Conservation (phyloP, 35 echinoderm and acorn worm species). For the Anneissia japonica region DNA sequence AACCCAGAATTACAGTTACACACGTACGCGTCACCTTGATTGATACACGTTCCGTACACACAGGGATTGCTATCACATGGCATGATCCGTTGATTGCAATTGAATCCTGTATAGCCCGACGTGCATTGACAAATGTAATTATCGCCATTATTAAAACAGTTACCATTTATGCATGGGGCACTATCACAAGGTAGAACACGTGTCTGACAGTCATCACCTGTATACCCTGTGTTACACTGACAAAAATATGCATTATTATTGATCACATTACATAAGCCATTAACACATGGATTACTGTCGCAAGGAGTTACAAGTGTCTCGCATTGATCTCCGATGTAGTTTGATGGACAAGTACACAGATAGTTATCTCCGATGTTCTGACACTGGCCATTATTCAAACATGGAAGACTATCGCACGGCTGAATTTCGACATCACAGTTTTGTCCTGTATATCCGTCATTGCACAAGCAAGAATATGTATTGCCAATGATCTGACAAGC, state of each 20-base stretch:
- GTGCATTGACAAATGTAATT: constrained; percentile 37
- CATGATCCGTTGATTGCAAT: constrained; percentile 54
- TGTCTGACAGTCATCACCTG: constrained; percentile 41
- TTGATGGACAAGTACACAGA: constrained; percentile 42
- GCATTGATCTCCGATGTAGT: constrained; percentile 59
- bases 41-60: constrained; percentile 58
- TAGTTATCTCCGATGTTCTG: constrained; percentile 22
- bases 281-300: constrained; percentile 64
- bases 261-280: constrained; percentile 51
- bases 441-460: constrained; percentile 64
- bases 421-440: constrained; percentile 65
- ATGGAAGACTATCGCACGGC: constrained; percentile 78
- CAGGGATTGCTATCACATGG: constrained; percentile 84
- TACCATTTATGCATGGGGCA: constrained; percentile 21
- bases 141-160: constrained; percentile 25
- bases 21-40: constrained; percentile 31
- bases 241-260: constrained; percentile 48
- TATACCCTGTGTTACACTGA: constrained; percentile 45
- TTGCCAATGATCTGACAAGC: constrained; percentile 64
- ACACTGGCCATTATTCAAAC: constrained; percentile 70
- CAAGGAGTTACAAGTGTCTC: constrained; percentile 83
- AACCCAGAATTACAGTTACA: constrained; percentile 40
- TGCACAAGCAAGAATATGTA: constrained; percentile 63
- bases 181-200: constrained; percentile 36
- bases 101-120: constrained; percentile 41